These are phyloP conservation scores for Danaus chrysippus DNA, from an alignment of 2,888 invertebrate species.

Conservation along the genomic window DNA sequence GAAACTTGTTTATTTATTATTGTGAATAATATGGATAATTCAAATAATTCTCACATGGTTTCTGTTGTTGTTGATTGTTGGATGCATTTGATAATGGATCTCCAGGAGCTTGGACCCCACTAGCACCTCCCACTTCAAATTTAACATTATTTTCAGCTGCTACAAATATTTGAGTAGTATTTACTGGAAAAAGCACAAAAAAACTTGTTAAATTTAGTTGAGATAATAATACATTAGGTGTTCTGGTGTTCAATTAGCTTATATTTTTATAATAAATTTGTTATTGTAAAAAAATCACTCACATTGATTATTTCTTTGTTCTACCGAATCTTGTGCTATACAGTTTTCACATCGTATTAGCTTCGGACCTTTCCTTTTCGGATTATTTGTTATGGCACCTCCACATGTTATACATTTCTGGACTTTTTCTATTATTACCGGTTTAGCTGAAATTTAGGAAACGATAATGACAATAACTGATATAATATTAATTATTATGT, in stretches of 20 bases:
- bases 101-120: conserved; percentile 47
- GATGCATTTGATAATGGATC: conserved; percentile 57
- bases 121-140: conserved; percentile 76
- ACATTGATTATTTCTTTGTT: conserved; percentile 67
- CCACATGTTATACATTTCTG: conserved; percentile 82
- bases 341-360: conserved; percentile 81
- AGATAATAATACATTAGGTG: background rate
- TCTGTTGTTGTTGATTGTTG: conserved; percentile 53
- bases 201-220: background rate
- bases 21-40: background rate
- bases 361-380: conserved; percentile 81
- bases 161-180: conserved; percentile 81
- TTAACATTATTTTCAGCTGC: conserved; percentile 81
- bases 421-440: conserved; percentile 74
- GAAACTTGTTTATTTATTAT: too few relatives aligned
- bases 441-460: conserved; percentile 63
- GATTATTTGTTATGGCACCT: conserved; percentile 73
- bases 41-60: conserved; percentile 47
- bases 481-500: background rate
- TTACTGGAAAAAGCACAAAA: conserved; percentile 47
- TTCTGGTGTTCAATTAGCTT: background rate
- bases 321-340: conserved; percentile 78
- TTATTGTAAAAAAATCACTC: conserved; percentile 35
- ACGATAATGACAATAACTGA: background rate
- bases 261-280: background rate